phyloP scores from a whole-genome alignment of 2,888 invertebrate genomes.

The Clepsis dumicolana region DNA sequence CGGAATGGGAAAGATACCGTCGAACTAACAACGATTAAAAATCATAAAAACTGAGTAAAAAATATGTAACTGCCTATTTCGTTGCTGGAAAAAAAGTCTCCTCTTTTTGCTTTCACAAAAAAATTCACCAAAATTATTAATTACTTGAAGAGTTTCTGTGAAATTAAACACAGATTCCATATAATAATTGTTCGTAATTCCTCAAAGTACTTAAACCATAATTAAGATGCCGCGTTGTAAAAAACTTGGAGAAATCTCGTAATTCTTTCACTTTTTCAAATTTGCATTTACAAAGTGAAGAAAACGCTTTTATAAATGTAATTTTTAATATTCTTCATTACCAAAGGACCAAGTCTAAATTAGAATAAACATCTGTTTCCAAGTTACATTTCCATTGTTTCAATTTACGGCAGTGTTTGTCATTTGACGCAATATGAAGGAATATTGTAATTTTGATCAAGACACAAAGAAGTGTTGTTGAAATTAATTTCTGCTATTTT shows the following conservation, averaged over 20 bases:
- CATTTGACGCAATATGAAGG: background rate
- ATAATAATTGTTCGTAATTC: slow-evolving; percentile 8
- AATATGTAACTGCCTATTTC: no score
- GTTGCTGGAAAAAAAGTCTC: no score
- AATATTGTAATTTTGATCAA: background rate
- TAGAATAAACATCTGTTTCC: slow-evolving; percentile 20
- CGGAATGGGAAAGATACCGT: no score
- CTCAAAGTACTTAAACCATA: slow-evolving; percentile 24
- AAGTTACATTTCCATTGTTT: slow-evolving; percentile 27
- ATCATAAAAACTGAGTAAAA: no score
- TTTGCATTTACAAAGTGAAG: slow-evolving; percentile 15
- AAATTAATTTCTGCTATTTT: background rate
- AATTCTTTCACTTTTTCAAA: slow-evolving; percentile 9
- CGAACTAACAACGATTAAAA: no score
- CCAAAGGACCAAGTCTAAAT: slow-evolving; percentile 17
- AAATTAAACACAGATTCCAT: background rate
- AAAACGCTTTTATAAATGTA: slow-evolving; percentile 4
- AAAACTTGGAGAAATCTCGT: slow-evolving; percentile 1
- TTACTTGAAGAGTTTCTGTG: background rate
- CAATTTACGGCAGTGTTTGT: background rate
- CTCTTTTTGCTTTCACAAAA: no score
- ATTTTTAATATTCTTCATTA: slow-evolving; percentile 17
- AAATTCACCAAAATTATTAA: background rate
- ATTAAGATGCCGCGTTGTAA: slow-evolving; percentile 19
- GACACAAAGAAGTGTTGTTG: background rate